Base-by-base conservation (phyloP, 2,888 invertebrate species). In the Trachelus stipa region DNA sequence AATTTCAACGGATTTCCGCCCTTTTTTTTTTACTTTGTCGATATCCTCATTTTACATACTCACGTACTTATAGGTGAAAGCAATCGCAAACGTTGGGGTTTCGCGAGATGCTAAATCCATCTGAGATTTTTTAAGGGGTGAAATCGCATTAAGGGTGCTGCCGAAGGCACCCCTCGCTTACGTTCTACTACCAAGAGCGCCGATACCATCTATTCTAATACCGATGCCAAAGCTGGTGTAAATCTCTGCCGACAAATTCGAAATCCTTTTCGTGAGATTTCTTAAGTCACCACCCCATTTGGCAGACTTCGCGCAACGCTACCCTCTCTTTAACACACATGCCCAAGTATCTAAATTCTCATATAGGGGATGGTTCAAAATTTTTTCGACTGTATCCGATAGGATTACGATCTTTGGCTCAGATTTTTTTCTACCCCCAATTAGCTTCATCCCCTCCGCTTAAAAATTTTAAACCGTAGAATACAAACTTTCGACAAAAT, bases 171-270 rank as follows among this genome's bases (percentile, higher is more conserved):
- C 79, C 78, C 78, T 76, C 73, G 30, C 73, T 76, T 40, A 33
- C 75, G 79, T 69, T 73, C 69, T 73, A 78, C 78, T 79, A 78
- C 80, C 71, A 69, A 76, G 73, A 77, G 79, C 69, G 75, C 74
- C 79, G 84, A 85, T 82, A 83, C 77, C 76, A 84, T 85, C 82
- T 82, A 86, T 84, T 86, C 83, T 83, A 84, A 87, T 85, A 83
- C 81, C 81, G 81, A 81, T 81, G 79, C 77, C 79, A 69, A 79
- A 78, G 69, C 81, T 74, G 34, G 81, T 84, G 84, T 87, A 87
- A 87, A 87, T 87, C 87, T 86, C 83, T 77, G 74, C 78, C 81
- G 85, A 86, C 86, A 86, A 86, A 84, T 86, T 85, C 82, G 79
- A 86, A 87, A 86, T 85, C 86, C 86, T 85, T 82, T 82, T 79